Evolutionary conservation across 2,888 invertebrate species (phyloP), one percentile per base, ranked within the genome.

Genomic region (Esperia sulphurella): DNA sequence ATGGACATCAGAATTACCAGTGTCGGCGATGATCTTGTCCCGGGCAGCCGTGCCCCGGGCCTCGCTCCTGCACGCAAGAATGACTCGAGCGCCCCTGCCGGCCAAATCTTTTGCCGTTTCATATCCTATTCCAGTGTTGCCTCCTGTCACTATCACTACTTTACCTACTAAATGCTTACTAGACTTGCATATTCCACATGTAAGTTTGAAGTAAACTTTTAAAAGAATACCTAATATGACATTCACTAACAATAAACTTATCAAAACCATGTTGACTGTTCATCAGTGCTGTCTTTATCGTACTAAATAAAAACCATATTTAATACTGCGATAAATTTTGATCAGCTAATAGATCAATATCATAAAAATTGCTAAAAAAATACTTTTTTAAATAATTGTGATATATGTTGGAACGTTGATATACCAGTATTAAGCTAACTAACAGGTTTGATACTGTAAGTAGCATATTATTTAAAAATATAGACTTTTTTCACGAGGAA

Each of bases 81-180:
- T 94, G 7, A 97, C 90, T 51, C 92, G 91, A 0, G 95, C 96
- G 28, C 95, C 95, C 65, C 94, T 89, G 52, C 91, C 92, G 0
- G 95, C 95, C 44, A 95, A 70, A 65, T 94, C 92, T 56, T 90
- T 91, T 0, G 94, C 93, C 0, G 95, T 94, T 71, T 95, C 94
- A 64, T 92, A 94, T 29, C 95, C 96, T 61, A 95, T 95, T 5
- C 96, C 96, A 58, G 93, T 91, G 57, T 94, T 96, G 43, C 94
- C 95, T 14, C 97, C 97, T 8, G 97, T 97, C 35, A 97, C 91
- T 45, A 97, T 91, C 10, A 95, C 94, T 2, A 94, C 95, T 88
- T 96, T 96, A 1, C 95, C 96, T 41, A 94, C 90, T 92, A 97
- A 63, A 59, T 81, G 79, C 48, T 58, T 72, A 49, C 71, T 80